These are phyloP conservation scores for Serrognathus titanus DNA, from an alignment of 2,888 invertebrate genomes.

Conservation along the genomic window DNA sequence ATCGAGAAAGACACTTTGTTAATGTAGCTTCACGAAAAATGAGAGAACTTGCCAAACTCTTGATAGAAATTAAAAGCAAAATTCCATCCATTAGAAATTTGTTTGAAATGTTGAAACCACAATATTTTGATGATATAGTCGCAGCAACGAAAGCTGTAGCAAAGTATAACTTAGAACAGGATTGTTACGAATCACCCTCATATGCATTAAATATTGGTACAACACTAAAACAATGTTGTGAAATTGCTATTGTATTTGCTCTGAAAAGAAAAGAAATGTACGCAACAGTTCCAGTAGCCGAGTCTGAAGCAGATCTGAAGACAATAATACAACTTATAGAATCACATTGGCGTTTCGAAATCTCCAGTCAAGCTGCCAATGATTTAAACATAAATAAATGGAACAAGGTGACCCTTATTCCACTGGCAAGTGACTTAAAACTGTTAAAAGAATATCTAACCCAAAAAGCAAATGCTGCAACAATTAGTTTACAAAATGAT, in stretches of 20 bases:
- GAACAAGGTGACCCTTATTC: conserved; percentile 23
- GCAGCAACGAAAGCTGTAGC: neutral
- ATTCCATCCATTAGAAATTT: neutral
- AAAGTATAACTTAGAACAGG: neutral
- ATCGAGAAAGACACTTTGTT: conserved; percentile 5
- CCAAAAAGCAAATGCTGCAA: neutral
- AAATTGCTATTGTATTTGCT: conserved; percentile 11
- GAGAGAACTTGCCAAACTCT: neutral
- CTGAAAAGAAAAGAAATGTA: conserved; percentile 19
- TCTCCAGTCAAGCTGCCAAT: conserved; percentile 19
- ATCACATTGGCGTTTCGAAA: conserved; percentile 20
- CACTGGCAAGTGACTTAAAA: conserved; percentile 19
- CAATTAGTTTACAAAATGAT: neutral
- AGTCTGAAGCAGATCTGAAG: conserved; percentile 23
- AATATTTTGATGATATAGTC: neutral
- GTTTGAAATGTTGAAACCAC: neutral
- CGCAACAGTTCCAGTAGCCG: conserved; percentile 4
- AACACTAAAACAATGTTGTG: neutral
- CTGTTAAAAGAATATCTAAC: conserved; percentile 17
- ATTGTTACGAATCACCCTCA: neutral
- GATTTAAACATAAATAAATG: conserved; percentile 15
- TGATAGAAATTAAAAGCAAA: neutral
- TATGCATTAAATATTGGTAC: neutral
- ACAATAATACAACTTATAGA: conserved; percentile 23
- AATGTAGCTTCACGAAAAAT: conserved; percentile 3